A percentile compares a stretch with the other conserved stretches of the same genome.
Evolutionary conservation across 1,140 invertebrate species (phyloP).

Genomic region (Anastrepha ludens): DNA sequence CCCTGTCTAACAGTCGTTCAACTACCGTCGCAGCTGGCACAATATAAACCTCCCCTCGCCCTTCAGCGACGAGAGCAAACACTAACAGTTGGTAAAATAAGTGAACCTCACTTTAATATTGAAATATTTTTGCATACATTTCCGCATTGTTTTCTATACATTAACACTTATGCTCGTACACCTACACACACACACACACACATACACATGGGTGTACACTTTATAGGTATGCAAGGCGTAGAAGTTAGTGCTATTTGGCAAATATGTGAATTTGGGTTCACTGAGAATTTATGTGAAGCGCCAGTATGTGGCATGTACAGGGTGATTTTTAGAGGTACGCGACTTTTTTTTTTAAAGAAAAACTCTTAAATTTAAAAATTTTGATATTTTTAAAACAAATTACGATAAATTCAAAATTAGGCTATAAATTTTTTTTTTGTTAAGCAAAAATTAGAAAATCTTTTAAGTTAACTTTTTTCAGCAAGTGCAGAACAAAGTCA

Average conservation of each 20-base stretch:
- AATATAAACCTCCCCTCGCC: background rate
- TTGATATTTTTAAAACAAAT: too few species aligned
- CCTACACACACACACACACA: background rate
- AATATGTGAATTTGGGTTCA: background rate
- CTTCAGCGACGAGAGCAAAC: background rate
- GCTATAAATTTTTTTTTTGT: too few species aligned
- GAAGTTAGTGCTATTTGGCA: background rate
- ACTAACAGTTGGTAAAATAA: background rate
- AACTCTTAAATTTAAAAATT: too few species aligned
- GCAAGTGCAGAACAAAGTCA: too few species aligned
- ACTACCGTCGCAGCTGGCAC: background rate
- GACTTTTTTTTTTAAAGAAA: too few species aligned
- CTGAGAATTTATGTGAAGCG: too few species aligned
- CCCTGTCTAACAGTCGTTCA: background rate
- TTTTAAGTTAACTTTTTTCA: too few species aligned
- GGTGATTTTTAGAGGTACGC: background rate
- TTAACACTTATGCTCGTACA: background rate
- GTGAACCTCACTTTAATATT: background rate
- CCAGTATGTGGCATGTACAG: background rate
- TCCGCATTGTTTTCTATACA: background rate
- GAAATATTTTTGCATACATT: constrained; percentile 1
- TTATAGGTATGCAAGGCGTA: background rate
- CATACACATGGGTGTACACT: background rate
- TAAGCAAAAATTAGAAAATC: too few species aligned
- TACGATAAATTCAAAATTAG: too few species aligned